Evolutionary conservation across 1,140 invertebrate genomes (phyloP).

Genomic region (Globodera ellingtonae): DNA sequence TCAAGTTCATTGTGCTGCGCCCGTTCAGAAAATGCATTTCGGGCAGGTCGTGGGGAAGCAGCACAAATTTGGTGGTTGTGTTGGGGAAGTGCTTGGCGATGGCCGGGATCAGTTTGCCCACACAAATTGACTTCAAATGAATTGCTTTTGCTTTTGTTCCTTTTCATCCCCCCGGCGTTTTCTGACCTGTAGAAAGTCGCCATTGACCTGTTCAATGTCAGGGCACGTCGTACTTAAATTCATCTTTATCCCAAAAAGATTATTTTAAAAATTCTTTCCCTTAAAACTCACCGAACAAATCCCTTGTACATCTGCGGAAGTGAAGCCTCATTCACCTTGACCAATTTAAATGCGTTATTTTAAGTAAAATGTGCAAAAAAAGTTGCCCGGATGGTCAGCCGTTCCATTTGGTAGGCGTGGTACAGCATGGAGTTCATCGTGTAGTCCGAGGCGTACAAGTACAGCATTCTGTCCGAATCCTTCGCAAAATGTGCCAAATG

Average conservation of each 20-base stretch:
- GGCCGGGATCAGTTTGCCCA: constrained; percentile 60
- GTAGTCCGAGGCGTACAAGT: constrained; percentile 64
- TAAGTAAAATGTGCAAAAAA: not conserved
- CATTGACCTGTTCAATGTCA: constrained; percentile 23
- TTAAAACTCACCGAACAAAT: constrained; percentile 45
- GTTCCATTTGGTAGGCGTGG: constrained; percentile 61
- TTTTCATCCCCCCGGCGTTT: not conserved
- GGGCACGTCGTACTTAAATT: constrained; percentile 48
- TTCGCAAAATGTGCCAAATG: not conserved
- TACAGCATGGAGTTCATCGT: constrained; percentile 62
- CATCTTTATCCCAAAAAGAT: not conserved
- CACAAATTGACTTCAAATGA: constrained; percentile 47
- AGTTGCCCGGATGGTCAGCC: constrained; percentile 55
- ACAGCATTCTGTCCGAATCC: constrained; percentile 62
- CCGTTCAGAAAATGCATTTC: constrained; percentile 59
- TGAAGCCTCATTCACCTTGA: constrained; percentile 52
- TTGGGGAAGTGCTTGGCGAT: constrained; percentile 58
- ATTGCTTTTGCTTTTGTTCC: not conserved
- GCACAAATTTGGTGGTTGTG: constrained; percentile 62
- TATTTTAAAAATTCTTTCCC: not conserved
- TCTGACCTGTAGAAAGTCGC: constrained; percentile 45
- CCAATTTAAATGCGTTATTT: constrained; percentile 36
- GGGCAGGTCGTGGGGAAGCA: constrained; percentile 58
- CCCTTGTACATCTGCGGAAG: constrained; percentile 54
- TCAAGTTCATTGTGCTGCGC: constrained; percentile 56